Percentiles rank a stretch among this genome's conserved stretches.
phyloP scores from a whole-genome alignment of 2,888 invertebrate species.

The Diaperis boleti region DNA sequence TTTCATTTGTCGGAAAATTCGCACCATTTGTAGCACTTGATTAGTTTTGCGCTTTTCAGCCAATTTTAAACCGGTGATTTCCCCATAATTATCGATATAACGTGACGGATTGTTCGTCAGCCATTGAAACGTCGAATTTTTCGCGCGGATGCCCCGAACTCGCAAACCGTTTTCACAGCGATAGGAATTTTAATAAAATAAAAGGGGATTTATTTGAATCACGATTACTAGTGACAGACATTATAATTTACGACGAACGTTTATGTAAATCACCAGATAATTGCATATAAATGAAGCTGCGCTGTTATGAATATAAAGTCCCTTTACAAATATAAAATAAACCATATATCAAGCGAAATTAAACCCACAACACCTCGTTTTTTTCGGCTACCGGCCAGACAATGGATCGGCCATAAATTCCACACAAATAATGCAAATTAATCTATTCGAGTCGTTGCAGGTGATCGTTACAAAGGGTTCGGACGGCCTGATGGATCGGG shows the following conservation, averaged over 20 bases:
- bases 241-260: conserved; percentile 49
- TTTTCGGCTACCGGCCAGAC: conserved; percentile 43
- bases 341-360: conserved; percentile 49
- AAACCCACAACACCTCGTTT: conserved; percentile 49
- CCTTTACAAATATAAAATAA: conserved; percentile 50
- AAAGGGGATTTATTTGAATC: conserved; percentile 48
- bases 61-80: conserved; percentile 12
- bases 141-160: not conserved
- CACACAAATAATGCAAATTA: conserved; percentile 52
- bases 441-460: conserved; percentile 51
- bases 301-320: conserved; percentile 47
- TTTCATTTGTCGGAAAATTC: not conserved
- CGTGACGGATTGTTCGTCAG: not conserved
- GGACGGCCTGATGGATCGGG: conserved; percentile 51
- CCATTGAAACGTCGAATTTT: conserved; percentile 19
- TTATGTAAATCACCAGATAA: conserved; percentile 50
- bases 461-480: conserved; percentile 49
- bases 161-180: conserved; percentile 1
- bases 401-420: conserved; percentile 49
- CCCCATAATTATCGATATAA: conserved; percentile 16
- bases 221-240: conserved; percentile 49
- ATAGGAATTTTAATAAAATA: conserved; percentile 44
- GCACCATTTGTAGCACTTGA: not conserved
- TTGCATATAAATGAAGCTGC: conserved; percentile 50
- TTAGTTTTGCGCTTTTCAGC: conserved; percentile 16